Base-by-base conservation (phyloP, 2,888 invertebrate genomes). In the Agrochola circellaris region DNA sequence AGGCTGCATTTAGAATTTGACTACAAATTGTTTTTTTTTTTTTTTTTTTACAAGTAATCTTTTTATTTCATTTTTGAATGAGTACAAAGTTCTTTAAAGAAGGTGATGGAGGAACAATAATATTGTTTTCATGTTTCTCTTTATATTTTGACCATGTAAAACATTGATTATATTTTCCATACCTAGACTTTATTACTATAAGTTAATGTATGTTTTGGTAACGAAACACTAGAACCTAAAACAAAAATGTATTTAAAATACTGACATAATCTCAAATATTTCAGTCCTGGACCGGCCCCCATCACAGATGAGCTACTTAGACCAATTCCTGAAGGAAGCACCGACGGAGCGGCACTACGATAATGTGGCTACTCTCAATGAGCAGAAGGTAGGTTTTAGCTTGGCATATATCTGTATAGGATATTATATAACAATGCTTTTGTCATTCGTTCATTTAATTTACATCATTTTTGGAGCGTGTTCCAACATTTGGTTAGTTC, bases 291-390 rank as follows among this genome's bases (percentile, higher is more conserved):
- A 99, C 93, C 97, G 99, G 87, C 98, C 99, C 71, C 98, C 98
- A 58, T 99, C 99, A 54, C 99, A 99, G 95, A 98, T 99, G 98
- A 99, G 99, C 85, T 99, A 99, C 95, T 95, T 98, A 93, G 99
- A 99, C 93, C 98, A 99, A 92, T 99, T 99, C 94, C 97, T 99
- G 89, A 99, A 98, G 92, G 99, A 99, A 48, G 95, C 95, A 5
- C 95, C 95, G 0, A 92, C 95, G 90, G 97, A 96, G 85, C 91
- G 96, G 15, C 96, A 95, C 85, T 96, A 96, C 90, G 96, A 96
- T 84, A 96, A 96, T 86, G 95, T 96, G 65, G 92, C 95, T 65
- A 91, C 95, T 72, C 93, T 96, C 42, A 96, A 94, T 73, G 96
- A 96, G 56, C 96, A 96, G 76, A 96, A 96, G 96, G 96, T 96